Evolutionary conservation across 2,888 invertebrate species (phyloP).

Genomic region (Synergus laeviventris): DNA sequence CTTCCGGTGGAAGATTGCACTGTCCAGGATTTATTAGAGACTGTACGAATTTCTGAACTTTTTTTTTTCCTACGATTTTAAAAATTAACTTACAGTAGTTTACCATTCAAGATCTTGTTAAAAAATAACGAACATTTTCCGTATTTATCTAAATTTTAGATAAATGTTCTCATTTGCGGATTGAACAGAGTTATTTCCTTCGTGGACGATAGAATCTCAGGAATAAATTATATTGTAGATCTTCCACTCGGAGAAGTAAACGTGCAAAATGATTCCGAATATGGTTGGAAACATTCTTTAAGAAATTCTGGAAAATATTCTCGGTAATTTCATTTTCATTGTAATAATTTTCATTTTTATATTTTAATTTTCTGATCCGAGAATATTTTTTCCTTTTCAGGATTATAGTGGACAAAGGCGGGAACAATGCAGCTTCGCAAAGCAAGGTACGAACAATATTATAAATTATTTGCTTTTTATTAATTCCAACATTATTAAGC

Average conservation of each 20-base stretch:
- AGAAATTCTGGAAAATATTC: slow-evolving; percentile 47
- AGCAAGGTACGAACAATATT: slow-evolving; percentile 66
- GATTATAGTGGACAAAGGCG: slow-evolving; percentile 60
- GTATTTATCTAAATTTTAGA: slow-evolving; percentile 75
- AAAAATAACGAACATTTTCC: neutral
- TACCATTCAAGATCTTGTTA: too few relatives aligned
- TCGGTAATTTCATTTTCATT: slow-evolving; percentile 44
- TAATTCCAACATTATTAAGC: neutral
- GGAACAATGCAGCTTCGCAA: slow-evolving; percentile 59
- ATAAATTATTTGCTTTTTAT: neutral
- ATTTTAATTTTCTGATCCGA: neutral
- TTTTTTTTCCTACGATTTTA: neutral
- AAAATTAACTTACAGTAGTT: too few relatives aligned
- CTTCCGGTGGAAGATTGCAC: slow-evolving; percentile 89
- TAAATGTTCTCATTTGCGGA: slow-evolving; percentile 82
- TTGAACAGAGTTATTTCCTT: slow-evolving; percentile 85
- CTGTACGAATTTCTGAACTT: slow-evolving; percentile 77
- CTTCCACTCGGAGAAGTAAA: slow-evolving; percentile 76
- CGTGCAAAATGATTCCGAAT: slow-evolving; percentile 54
- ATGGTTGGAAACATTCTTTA: slow-evolving; percentile 41
- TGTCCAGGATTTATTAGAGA: slow-evolving; percentile 88
- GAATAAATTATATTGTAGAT: slow-evolving; percentile 88
- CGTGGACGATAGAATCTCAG: slow-evolving; percentile 84
- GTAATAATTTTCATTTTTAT: neutral
- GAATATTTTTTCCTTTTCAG: neutral